Percentiles rank a stretch among this genome's conserved stretches.
Evolutionary conservation across 1,140 invertebrate genomes (phyloP).

Genomic region (Tetraneura akinire): DNA sequence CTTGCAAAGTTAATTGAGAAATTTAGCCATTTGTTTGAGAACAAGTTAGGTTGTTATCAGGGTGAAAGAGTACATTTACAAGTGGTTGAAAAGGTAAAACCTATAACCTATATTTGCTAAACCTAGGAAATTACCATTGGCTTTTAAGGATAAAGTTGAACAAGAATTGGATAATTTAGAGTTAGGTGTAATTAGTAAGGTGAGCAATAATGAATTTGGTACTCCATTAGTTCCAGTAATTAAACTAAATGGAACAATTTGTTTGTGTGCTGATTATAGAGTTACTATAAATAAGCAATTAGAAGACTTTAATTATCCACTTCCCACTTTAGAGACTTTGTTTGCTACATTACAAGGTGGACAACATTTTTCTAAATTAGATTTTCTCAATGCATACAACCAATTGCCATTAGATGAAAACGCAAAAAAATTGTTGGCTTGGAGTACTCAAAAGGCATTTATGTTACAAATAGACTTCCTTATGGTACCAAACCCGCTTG

Average conservation of each 20-base stretch:
- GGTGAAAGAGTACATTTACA: too few species aligned
- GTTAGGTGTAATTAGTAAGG: not conserved
- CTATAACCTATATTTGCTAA: constrained; percentile 46
- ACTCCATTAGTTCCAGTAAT: constrained; percentile 10
- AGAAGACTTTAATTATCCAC: not conserved
- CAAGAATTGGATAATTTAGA: constrained; percentile 29
- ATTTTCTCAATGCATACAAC: not conserved
- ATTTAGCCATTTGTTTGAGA: too few species aligned
- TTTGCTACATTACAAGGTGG: not conserved
- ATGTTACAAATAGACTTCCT: constrained; percentile 58
- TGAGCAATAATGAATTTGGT: not conserved
- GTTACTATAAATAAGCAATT: not conserved
- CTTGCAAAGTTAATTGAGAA: too few species aligned
- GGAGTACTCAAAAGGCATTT: not conserved
- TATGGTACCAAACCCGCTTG: constrained; percentile 61
- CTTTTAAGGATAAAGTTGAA: constrained; percentile 16
- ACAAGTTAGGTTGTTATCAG: too few species aligned
- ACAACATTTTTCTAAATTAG: not conserved
- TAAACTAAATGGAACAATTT: constrained; percentile 25
- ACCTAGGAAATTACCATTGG: constrained; percentile 3
- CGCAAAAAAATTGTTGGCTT: too few species aligned
- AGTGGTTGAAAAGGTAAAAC: too few species aligned
- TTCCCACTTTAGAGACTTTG: not conserved
- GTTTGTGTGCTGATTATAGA: constrained; percentile 32
- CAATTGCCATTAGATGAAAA: too few species aligned